Base-by-base conservation (phyloP, 2,888 invertebrate genomes). In the Pantelozetes paolii region DNA sequence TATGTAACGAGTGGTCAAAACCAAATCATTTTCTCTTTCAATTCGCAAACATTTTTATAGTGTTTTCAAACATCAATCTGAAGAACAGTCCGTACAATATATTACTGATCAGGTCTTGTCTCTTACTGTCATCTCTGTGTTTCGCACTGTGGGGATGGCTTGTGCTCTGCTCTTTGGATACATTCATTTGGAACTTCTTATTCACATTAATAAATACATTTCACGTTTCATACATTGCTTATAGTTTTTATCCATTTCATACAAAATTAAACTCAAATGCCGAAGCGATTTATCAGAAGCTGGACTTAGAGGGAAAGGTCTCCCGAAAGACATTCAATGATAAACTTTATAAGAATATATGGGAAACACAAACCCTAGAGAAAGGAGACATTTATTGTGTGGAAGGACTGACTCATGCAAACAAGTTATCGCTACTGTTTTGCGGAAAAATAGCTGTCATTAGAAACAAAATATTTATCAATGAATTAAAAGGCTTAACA, bases 371-470 rank as follows among this genome's bases (percentile, higher is more conserved):
- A 62, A 87, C 89, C 78, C 86, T 92, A 75, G 90, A 90, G 83
- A 89, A 89, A 82, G 91, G 91, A 82, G 91, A 91, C 83, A 87
- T 90, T 76, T 92, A 92, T 83, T 92, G 92, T 75, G 89, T 90
- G 82, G 93, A 93, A 84, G 91, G 91, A 83, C 88, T 90, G 81
- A 90, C 91, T 78, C 89, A 90, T 83, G 92, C 92, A 72, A 91
- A 92, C 84, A 90, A 90, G 80, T 86, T 93, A 77, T 91, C 92
- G 59, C 84, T 93, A 79, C 90, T 93, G 79, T 85, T 93, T 76
- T 89, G 89, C 78, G 93, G 93, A 84, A 84, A 42, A 74, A 11
- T 74, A 3, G 71, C 71, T 20, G 71, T 74, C 23, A 30, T 74
- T 20, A 48, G 69, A 45, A 89, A 89, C 83, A 90, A 90, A 81